Conservation (phyloP, 2,888 invertebrate genomes). For the Synanthedon formicaeformis region DNA sequence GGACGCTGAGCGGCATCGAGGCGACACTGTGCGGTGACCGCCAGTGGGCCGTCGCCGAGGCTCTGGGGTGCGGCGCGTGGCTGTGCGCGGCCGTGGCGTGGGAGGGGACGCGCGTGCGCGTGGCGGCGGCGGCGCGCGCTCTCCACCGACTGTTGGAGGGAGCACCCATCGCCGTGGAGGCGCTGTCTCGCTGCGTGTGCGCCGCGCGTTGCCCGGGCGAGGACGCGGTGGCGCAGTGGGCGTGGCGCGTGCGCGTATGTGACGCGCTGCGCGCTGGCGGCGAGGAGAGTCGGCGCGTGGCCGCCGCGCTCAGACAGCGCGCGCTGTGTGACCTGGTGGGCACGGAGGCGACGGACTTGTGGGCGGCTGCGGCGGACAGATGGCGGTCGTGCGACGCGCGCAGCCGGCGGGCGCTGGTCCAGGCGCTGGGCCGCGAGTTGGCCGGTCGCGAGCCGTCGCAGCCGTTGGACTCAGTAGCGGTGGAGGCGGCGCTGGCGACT, state of each 20-base stretch:
- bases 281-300: neutral
- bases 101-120: neutral
- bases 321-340: neutral
- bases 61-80: neutral
- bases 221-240: neutral
- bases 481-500: too few species aligned
- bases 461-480: too few species aligned
- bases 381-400: too few species aligned
- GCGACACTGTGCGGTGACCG: neutral
- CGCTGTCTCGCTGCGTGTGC: neutral
- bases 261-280: neutral
- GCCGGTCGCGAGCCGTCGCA: too few species aligned
- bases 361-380: too few species aligned
- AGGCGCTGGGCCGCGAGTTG: too few species aligned
- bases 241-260: neutral
- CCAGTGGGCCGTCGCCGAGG: neutral
- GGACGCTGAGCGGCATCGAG: neutral
- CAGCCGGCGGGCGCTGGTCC: too few species aligned
- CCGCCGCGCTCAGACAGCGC: neutral
- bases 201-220: neutral
- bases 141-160: neutral
- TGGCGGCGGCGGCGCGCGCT: neutral
- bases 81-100: neutral
- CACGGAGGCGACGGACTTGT: too few species aligned
- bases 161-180: neutral